A percentile compares a stretch with the other conserved stretches of the same genome.
Evolutionary conservation across 1,140 invertebrate species (phyloP).

Genomic region (Heliconius congener): DNA sequence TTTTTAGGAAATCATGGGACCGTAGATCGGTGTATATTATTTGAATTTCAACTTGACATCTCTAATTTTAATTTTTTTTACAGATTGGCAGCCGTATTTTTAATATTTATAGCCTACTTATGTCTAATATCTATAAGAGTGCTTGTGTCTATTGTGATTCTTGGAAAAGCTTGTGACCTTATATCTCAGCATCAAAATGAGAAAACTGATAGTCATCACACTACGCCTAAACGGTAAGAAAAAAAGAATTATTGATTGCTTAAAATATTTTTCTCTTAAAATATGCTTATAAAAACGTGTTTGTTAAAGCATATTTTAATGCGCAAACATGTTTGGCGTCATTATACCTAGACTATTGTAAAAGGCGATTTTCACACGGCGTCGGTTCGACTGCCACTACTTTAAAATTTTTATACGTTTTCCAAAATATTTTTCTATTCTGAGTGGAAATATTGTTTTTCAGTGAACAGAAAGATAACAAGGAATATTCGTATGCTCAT

Average conservation of each 20-base stretch:
- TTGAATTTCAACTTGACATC: too few species aligned
- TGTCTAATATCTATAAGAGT: conserved; percentile 92
- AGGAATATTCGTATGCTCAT: conserved; percentile 51
- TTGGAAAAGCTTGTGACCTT: conserved; percentile 93
- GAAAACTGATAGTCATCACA: conserved; percentile 72
- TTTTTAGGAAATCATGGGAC: too few species aligned
- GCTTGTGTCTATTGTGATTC: conserved; percentile 91
- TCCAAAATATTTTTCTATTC: too few species aligned
- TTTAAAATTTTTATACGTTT: background rate
- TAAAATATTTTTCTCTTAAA: background rate
- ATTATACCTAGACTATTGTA: too few species aligned
- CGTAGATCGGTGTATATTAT: too few species aligned
- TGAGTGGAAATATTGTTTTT: conserved; percentile 30
- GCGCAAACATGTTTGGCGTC: background rate
- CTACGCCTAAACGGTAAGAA: conserved; percentile 76
- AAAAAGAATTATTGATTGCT: background rate
- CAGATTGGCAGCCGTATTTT: conserved; percentile 85
- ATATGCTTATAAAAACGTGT: background rate
- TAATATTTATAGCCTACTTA: conserved; percentile 89
- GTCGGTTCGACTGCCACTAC: too few species aligned
- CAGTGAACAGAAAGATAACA: conserved; percentile 63
- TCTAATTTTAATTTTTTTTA: conserved; percentile 23
- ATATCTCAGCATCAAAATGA: conserved; percentile 89
- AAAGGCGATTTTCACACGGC: too few species aligned
- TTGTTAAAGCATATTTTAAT: too few species aligned